These are phyloP conservation scores for Eilema sororculum DNA, from an alignment of 2,888 invertebrate genomes.

Conservation along the genomic window DNA sequence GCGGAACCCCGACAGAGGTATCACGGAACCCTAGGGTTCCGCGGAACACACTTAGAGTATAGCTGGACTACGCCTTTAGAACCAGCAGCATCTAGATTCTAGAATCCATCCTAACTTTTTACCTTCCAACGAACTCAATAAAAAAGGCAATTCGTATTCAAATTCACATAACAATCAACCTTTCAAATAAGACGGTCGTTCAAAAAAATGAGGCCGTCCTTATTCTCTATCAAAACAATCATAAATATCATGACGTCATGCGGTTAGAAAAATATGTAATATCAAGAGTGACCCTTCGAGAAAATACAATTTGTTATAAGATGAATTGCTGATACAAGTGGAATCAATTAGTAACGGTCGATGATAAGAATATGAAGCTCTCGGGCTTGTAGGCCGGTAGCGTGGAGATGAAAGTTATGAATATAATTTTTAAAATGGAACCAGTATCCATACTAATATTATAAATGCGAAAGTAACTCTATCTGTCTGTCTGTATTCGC, in stretches of 20 bases:
- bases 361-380: constrained; percentile 35
- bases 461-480: too few relatives aligned
- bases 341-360: constrained; percentile 52
- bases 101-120: too few relatives aligned
- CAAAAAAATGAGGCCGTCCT: not conserved
- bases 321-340: constrained; percentile 37
- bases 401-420: not conserved
- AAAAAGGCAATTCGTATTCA: not conserved
- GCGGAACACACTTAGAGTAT: too few relatives aligned
- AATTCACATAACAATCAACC: not conserved
- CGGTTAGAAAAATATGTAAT: constrained; percentile 20
- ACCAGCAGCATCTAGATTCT: too few relatives aligned
- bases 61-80: too few relatives aligned
- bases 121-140: not conserved
- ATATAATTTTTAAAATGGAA: not conserved
- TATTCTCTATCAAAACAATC: constrained; percentile 18
- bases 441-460: too few relatives aligned
- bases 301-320: constrained; percentile 40
- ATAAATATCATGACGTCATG: constrained; percentile 21
- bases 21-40: too few relatives aligned
- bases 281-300: constrained; percentile 26
- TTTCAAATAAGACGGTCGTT: not conserved
- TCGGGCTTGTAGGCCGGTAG: constrained; percentile 25
- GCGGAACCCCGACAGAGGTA: too few relatives aligned
- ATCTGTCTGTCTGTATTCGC: too few relatives aligned